Conservation (phyloP, 2,888 invertebrate genomes). For the Phoronis australis region DNA sequence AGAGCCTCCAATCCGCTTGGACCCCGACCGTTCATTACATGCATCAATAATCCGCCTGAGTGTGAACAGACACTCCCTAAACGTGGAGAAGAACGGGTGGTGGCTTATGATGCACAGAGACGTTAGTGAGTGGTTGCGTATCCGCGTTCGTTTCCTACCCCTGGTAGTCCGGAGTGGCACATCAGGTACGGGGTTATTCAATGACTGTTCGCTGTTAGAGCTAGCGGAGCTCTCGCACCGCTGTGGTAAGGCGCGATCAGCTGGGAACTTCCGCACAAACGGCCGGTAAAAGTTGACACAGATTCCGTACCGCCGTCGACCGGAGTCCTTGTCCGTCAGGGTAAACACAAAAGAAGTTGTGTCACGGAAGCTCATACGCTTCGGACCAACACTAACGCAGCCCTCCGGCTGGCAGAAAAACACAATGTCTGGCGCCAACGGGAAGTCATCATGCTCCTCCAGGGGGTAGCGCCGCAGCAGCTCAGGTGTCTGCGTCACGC, state of each 20-base stretch:
- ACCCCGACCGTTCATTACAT: constrained; percentile 77
- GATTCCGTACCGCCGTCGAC: constrained; percentile 73
- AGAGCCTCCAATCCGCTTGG: constrained; percentile 81
- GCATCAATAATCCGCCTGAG: constrained; percentile 94
- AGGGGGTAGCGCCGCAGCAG: constrained; percentile 84
- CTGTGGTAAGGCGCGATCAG: constrained; percentile 18
- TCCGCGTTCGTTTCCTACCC: constrained; percentile 14
- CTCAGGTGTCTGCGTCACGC: constrained; percentile 75
- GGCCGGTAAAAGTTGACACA: constrained; percentile 98
- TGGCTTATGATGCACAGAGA: constrained; percentile 96
- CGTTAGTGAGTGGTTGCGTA: constrained; percentile 85
- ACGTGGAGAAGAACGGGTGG: constrained; percentile 98
- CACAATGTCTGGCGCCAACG: constrained; percentile 94
- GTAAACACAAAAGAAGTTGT: constrained; percentile 96
- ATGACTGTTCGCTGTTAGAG: constrained; percentile 2
- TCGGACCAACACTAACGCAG: constrained; percentile 79
- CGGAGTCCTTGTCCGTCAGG: constrained; percentile 97
- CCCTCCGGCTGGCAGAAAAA: constrained; percentile 99
- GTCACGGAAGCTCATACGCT: constrained; percentile 65
- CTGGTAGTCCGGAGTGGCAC: not conserved
- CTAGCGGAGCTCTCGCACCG: constrained; percentile 19
- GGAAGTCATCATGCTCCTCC: constrained; percentile 94
- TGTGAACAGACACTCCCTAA: constrained; percentile 94
- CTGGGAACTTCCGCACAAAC: constrained; percentile 55
- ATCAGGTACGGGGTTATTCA: constrained; percentile 1